phyloP scores from a whole-genome alignment of 2,113 vertebrate genomes.

The Poeciliopsis occidentalis region DNA sequence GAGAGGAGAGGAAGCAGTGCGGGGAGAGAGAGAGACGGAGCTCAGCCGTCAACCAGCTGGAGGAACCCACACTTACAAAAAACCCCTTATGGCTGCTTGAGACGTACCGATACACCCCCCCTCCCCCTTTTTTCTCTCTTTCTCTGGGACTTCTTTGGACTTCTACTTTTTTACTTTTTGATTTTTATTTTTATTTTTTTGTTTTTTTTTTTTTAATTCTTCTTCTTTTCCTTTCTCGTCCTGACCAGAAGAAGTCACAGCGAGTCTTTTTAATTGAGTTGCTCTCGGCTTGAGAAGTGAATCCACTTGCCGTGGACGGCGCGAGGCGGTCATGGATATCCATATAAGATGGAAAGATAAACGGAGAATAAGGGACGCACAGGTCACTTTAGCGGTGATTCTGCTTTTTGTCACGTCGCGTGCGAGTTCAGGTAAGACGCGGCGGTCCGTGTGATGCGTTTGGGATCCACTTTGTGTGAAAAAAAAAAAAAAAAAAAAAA shows the following conservation, averaged over 20 bases:
- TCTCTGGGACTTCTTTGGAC: slow-evolving; percentile 71
- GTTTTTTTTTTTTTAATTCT: slow-evolving; percentile 22
- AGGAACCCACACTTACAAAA: slow-evolving; percentile 70
- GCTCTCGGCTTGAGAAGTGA: slow-evolving; percentile 52
- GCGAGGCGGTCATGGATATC: slow-evolving; percentile 82
- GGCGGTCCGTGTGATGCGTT: slow-evolving; percentile 1
- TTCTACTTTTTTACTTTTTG: slow-evolving; percentile 54
- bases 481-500: slow-evolving; percentile 9
- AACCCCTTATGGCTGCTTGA: slow-evolving; percentile 83
- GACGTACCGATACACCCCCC: slow-evolving; percentile 70
- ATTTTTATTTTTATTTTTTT: slow-evolving; percentile 46
- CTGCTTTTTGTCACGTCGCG: slow-evolving; percentile 79
- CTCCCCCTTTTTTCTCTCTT: slow-evolving; percentile 56
- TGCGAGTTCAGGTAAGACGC: slow-evolving; percentile 83
- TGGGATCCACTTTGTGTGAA: slow-evolving; percentile 1
- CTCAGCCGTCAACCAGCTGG: slow-evolving; percentile 72
- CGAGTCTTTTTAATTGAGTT: slow-evolving; percentile 38
- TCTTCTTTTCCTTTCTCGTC: slow-evolving; percentile 16
- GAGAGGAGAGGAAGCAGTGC: slow-evolving; percentile 70
- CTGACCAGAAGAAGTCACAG: slow-evolving; percentile 64
- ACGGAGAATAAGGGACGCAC: slow-evolving; percentile 82
- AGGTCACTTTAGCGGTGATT: slow-evolving; percentile 75
- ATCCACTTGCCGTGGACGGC: slow-evolving; percentile 77
- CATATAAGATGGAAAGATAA: slow-evolving; percentile 87
- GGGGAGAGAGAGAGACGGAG: slow-evolving; percentile 73